Conservation (phyloP, 2,888 invertebrate genomes). For the Aphodius granarius region DNA sequence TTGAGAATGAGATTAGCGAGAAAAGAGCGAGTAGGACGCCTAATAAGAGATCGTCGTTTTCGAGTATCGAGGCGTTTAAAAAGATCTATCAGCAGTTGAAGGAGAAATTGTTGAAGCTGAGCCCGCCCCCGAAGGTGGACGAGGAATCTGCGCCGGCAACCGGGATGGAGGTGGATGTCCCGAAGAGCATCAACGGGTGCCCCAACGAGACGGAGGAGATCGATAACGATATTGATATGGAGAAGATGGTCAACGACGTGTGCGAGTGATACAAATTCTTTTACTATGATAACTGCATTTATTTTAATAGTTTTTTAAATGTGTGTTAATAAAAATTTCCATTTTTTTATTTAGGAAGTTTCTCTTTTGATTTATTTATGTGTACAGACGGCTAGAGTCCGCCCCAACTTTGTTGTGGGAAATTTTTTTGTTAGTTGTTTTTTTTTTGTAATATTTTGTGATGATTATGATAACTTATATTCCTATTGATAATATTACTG, state of each 20-base stretch:
- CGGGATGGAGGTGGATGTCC: conserved; percentile 38
- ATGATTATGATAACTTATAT: not conserved
- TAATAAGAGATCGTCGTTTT: conserved; percentile 48
- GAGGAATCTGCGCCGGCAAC: conserved; percentile 35
- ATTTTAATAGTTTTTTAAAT: conserved; percentile 31
- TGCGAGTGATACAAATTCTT: conserved; percentile 56
- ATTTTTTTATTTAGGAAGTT: conserved; percentile 28
- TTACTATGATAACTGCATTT: conserved; percentile 26
- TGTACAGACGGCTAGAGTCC: not conserved
- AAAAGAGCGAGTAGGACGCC: conserved; percentile 68
- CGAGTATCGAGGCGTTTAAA: conserved; percentile 50
- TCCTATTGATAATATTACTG: not conserved
- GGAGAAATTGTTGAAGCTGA: conserved; percentile 83
- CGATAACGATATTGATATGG: conserved; percentile 74
- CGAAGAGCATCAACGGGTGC: conserved; percentile 33
- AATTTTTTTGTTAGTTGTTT: not conserved
- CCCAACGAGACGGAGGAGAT: conserved; percentile 50
- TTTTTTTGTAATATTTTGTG: not conserved
- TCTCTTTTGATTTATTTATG: conserved; percentile 30
- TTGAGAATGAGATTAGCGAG: conserved; percentile 68
- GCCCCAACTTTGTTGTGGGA: not conserved
- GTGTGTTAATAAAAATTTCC: conserved; percentile 31
- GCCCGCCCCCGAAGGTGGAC: conserved; percentile 61
- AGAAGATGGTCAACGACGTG: conserved; percentile 74
- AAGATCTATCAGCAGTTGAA: conserved; percentile 65